Base-by-base conservation (phyloP, 2,113 vertebrate genomes). In the Stigmatopora argus region DNA sequence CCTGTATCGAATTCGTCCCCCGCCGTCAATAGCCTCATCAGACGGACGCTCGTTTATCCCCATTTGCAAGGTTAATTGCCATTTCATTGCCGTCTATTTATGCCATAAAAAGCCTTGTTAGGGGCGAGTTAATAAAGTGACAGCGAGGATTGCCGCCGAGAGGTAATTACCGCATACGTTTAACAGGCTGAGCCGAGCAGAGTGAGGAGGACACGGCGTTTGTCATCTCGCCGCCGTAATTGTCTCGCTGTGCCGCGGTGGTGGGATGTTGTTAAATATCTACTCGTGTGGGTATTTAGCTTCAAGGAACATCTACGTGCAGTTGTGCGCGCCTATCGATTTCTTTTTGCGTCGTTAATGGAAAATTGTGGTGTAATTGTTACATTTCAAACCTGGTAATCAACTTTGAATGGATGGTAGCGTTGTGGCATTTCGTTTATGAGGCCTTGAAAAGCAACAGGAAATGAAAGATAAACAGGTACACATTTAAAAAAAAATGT, bases 21-120 rank as follows among this genome's bases (percentile, higher is more conserved):
- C 77, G n/a, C 66, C 66, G 87, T 86, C 87, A 86, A 87, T 87
- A 85, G 68, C 13, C 79, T 9, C 59, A 71, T 85, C 76, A 79
- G 78, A 75, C 70, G 87, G 85, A 85, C 81, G 82, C 69, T 84
- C 83, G 81, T 88, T 89, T 87, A 84, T 83, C 84, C 80, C 78
- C 80, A 89, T 89, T 91, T 89, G 83, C 78, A 83, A 86, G 84
- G 88, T 91, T 90, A 90, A 91, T 87, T 91, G 84, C 79, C 83
- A 80, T 88, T 90, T 89, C 80, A 90, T 87, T 88, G 87, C 76
- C 61, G 79, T 76, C 83, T 87, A 87, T 90, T 90, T 90, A 85
- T 89, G 84, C 79, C 84, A 84, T 69, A 9, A 83, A 87, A 84
- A 72, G 70, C 79, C 86, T 85, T 87, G 81, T 90, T 87, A 88